Evolutionary conservation across 2,797 vertebrate species (phyloP).

Genomic region (Silurus aristotelis): DNA sequence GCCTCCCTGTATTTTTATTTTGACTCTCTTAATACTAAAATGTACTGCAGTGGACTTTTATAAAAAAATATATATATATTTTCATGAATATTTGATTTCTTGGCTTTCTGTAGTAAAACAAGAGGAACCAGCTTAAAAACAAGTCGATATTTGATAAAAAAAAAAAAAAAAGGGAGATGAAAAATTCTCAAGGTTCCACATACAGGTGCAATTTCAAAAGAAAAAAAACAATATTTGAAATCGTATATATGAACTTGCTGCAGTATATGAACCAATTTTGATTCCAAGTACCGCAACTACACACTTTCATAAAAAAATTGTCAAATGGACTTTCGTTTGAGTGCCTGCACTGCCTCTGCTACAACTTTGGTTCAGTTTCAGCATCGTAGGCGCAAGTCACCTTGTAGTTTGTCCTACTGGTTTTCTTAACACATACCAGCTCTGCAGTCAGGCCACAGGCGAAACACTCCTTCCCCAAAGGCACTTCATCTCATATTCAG

Average conservation of each 20-base stretch:
- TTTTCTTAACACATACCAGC: conserved; percentile 49
- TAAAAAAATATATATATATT: neutral
- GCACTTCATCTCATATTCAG: conserved; percentile 58
- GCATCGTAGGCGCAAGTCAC: conserved; percentile 53
- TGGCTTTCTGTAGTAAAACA: neutral
- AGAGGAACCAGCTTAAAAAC: neutral
- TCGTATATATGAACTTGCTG: neutral
- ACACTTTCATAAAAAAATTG: neutral
- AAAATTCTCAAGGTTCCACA: neutral
- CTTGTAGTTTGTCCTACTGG: conserved; percentile 43
- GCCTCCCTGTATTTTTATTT: neutral
- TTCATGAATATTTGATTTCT: neutral
- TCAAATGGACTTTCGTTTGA: conserved; percentile 12
- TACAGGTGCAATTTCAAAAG: neutral
- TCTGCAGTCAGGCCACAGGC: conserved; percentile 52
- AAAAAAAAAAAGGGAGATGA: neutral
- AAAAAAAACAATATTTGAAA: conserved; percentile 18
- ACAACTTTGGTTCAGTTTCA: conserved; percentile 32
- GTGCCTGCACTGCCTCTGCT: conserved; percentile 22
- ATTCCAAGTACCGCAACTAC: neutral
- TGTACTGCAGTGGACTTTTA: neutral
- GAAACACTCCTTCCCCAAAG: conserved; percentile 50
- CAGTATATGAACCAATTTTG: conserved; percentile 1
- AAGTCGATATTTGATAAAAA: conserved; percentile 9
- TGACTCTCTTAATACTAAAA: neutral